Evolutionary conservation across 1,140 invertebrate genomes (phyloP).

Genomic region (Pseudomyrmex dendroicus): DNA sequence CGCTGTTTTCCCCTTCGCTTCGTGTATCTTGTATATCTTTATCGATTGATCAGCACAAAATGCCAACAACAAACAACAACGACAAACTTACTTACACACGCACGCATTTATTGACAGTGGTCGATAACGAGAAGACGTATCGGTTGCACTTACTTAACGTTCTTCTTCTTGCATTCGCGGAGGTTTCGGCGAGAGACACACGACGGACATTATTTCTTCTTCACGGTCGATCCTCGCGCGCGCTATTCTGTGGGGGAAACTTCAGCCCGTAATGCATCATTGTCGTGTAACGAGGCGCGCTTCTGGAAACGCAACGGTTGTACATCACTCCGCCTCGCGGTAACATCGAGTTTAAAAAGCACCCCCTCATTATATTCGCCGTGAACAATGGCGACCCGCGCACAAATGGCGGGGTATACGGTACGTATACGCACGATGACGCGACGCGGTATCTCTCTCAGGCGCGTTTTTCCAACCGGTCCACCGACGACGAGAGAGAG

Average conservation of each 20-base stretch:
- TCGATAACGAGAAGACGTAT: background rate
- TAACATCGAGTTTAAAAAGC: conserved; percentile 65
- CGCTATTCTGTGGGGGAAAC: conserved; percentile 2
- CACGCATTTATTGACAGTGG: background rate
- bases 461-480: background rate
- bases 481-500: conserved; percentile 14
- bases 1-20: conserved; percentile 25
- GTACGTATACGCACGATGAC: conserved; percentile 47
- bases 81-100: conserved; percentile 34
- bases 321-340: conserved; percentile 45
- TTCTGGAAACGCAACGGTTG: conserved; percentile 34
- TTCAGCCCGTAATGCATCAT: conserved; percentile 47
- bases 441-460: conserved; percentile 9
- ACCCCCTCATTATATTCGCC: conserved; percentile 63
- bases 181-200: background rate
- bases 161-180: conserved; percentile 7
- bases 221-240: conserved; percentile 33
- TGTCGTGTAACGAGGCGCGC: conserved; percentile 52
- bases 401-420: conserved; percentile 24
- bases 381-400: conserved; percentile 39
- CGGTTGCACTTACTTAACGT: background rate
- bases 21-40: conserved; percentile 47
- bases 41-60: conserved; percentile 45
- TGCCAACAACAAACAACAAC: background rate
- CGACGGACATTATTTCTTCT: conserved; percentile 7